Base-by-base conservation (phyloP, 2,888 invertebrate genomes). In the Apoderus coryli region DNA sequence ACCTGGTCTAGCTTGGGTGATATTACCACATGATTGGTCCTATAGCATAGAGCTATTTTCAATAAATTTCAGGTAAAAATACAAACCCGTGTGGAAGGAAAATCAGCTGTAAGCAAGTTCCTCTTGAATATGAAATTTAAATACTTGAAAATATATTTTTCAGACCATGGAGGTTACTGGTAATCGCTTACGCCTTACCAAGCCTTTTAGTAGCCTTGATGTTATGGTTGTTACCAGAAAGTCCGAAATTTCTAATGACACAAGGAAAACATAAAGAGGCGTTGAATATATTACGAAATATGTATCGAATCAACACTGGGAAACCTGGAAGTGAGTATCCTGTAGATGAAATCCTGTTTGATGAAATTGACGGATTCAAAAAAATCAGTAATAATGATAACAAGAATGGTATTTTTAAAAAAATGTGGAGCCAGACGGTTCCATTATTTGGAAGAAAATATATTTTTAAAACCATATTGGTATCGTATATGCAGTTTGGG, bases 41-140 rank as follows among this genome's bases (percentile, higher is more conserved):
- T 59, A 69, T 42, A 53, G 64, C 1, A 41, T 61, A 3, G 55
- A 61, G 0, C 50, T 65, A 30, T 50, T 72, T n/a, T n/a, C n/a
- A n/a, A n/a, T n/a, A n/a, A n/a, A n/a, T n/a, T n/a, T n/a, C n/a
- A n/a, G n/a, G n/a, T n/a, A n/a, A n/a, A n/a, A n/a, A n/a, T n/a
- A n/a, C n/a, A n/a, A n/a, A n/a, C n/a, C n/a, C n/a, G n/a, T n/a
- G n/a, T n/a, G n/a, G n/a, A n/a, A n/a, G n/a, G n/a, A n/a, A n/a
- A n/a, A n/a, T n/a, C n/a, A n/a, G n/a, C n/a, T n/a, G n/a, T n/a
- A n/a, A n/a, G n/a, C n/a, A n/a, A n/a, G n/a, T n/a, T n/a, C n/a
- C n/a, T n/a, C n/a, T n/a, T n/a, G n/a, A n/a, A n/a, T n/a, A n/a
- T n/a, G n/a, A n/a, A n/a, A n/a, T n/a, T n/a, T n/a, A n/a, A n/a